Base-by-base conservation (phyloP, 2,888 invertebrate species). In the Chorisops tibialis region DNA sequence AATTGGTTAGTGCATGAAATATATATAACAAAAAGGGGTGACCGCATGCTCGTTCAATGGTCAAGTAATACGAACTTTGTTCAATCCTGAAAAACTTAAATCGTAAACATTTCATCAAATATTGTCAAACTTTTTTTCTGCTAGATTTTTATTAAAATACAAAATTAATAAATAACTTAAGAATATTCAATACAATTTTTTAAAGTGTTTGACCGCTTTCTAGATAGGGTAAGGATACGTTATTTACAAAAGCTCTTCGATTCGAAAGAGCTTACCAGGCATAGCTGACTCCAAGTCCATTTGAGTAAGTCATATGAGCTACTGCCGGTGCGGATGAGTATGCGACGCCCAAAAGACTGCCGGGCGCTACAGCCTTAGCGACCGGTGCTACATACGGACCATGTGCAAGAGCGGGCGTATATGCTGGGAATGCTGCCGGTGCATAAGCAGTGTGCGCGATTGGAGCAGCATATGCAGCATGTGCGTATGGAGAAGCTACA, bases 311-410 rank as follows among this genome's bases (percentile, higher is more conserved):
- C 80, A 84, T 82, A 74, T 84, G 84, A n/a, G 84, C 82, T 2
- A 85, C 84, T 14, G 82, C 80, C 9, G 85, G 82, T 12, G 84
- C 83, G 35, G 84, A 81, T 12, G 83, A 82, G 69, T 84, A 85
- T 1, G 83, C 82, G 16, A 83, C 82, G 39, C 83, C 83, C n/a
- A 84, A 76, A 41, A 83, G 79, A 14, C 81, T 81, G 48, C 81
- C 81, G 58, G 78, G 73, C 14, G 81, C 79, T n/a, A 81, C 80
- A 30, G 70, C 68, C 48, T 67, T 68, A 38, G 65, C 68, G 54
- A 67, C 41, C 16, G 65, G 65, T 9, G 56, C 43, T n/a, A 45
- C 73, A 68, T 64, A 72, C 69, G 69, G 74, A 72, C 64, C 71
- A 68, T 67, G 73, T 71, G 70, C 72, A 66, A 59, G 48, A 16